Evolutionary conservation across 2,888 invertebrate genomes (phyloP), one percentile per base, ranked within the genome.

Genomic region (Drosophila setosimentum): DNA sequence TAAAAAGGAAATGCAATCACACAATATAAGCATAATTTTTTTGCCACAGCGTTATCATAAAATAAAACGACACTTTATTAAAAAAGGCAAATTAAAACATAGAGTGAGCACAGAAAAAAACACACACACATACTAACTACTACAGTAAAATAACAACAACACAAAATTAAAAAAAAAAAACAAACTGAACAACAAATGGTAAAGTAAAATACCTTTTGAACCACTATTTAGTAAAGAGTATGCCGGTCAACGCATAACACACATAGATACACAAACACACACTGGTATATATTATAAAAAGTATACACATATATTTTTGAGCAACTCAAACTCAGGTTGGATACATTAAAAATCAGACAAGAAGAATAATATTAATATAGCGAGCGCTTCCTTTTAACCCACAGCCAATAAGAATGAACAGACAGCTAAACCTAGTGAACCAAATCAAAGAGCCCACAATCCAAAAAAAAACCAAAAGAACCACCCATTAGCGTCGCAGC

Each of bases 281-380:
- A 67, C 18, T 71, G 45, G 58, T 67, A 68, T 64, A 64, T 45
- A 68, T 68, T 68, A 74, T 64, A 80, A 32, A 40, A 64, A 48
- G 60, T 73, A 68, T 61, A 80, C 59, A 69, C 59, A 77, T 78
- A 87, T 79, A 86, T 87, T 88, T 88, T 88, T 83, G 87, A 88
- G 88, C 84, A 88, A 89, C 87, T 89, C 90, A 88, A 88, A 89
- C 87, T 88, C 87, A 88, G 87, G 87, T 89, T 88, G 88, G 90
- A 89, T 84, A 87, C 87, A 88, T 86, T 86, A 76, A 88, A 88
- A 88, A 86, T 86, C 89, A 86, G 87, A 82, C 83, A 85, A 73
- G 89, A 82, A 75, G 77, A 76, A 61, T 88, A 82, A 88, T 79
- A 88, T 75, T 72, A 82, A 83, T 78, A 88, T 78, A 86, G 85